phyloP scores from a whole-genome alignment of 2,888 invertebrate species.

The Synergus japonicus region DNA sequence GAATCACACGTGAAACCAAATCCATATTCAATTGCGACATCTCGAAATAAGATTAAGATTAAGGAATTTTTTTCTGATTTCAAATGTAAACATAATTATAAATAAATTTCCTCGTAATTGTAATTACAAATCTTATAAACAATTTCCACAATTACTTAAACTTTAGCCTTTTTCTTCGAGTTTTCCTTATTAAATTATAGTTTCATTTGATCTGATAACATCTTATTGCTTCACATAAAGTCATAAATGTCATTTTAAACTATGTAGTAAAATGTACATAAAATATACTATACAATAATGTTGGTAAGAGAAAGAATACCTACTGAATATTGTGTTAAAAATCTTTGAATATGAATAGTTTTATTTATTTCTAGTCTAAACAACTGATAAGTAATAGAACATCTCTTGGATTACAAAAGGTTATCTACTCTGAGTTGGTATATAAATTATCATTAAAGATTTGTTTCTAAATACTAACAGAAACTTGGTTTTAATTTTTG shows the following conservation, averaged over 20 bases:
- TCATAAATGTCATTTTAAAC: too few species aligned
- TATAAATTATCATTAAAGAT: too few species aligned
- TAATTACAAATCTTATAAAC: not conserved
- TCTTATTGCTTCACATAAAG: too few species aligned
- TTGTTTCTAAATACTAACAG: too few species aligned
- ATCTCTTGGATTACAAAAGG: not conserved
- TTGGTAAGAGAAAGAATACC: not conserved
- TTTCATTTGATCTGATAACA: too few species aligned
- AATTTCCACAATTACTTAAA: not conserved
- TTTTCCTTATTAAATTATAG: too few species aligned
- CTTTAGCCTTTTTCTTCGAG: not conserved
- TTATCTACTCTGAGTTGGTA: slow-evolving; percentile 2
- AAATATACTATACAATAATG: too few species aligned
- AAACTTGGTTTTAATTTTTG: too few species aligned
- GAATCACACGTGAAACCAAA: slow-evolving; percentile 23
- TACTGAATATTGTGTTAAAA: not conserved
- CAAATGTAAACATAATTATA: not conserved
- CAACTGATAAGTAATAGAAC: slow-evolving; percentile 3
- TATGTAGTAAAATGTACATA: too few species aligned
- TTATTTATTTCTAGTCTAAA: slow-evolving; percentile 8
- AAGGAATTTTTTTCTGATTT: not conserved
- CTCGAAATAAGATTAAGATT: not conserved
- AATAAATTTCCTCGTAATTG: not conserved
- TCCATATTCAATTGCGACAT: slow-evolving; percentile 2
- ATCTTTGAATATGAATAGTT: not conserved